Evolutionary conservation across 2,113 vertebrate genomes (phyloP).

Genomic region (Platycercus adscitus): DNA sequence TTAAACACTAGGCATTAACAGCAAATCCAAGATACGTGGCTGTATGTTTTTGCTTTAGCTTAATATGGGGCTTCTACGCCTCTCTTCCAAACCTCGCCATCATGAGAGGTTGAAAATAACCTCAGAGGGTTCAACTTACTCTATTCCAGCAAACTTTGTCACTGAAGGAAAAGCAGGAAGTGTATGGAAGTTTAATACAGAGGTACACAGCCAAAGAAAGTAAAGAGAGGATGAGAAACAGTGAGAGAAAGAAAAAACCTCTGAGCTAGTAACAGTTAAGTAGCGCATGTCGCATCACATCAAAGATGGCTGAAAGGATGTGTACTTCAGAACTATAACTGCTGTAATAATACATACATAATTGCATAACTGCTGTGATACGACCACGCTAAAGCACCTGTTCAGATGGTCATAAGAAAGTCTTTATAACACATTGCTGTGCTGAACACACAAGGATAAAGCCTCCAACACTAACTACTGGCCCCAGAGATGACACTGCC

Average conservation of each 20-base stretch:
- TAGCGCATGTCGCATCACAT: not conserved
- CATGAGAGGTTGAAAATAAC: not conserved
- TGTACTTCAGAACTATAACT: not conserved
- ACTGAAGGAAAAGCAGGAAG: not conserved
- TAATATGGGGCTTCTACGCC: rapidly evolving
- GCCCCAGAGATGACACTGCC: not conserved
- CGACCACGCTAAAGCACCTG: not conserved
- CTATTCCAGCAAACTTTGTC: not conserved
- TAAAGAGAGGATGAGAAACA: not conserved
- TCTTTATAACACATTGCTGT: not conserved
- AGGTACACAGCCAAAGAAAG: rapidly evolving
- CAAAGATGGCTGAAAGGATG: not conserved
- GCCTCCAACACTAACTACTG: not conserved
- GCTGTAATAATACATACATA: not conserved
- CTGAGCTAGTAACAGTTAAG: not conserved
- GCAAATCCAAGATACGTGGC: not conserved
- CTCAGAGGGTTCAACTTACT: not conserved
- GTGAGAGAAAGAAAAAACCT: not conserved
- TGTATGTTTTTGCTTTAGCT: not conserved
- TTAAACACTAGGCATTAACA: not conserved
- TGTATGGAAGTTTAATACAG: not conserved
- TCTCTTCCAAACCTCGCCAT: rapidly evolving
- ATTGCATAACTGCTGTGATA: not conserved
- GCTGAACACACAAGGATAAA: not conserved
- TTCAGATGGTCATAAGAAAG: not conserved